Evolutionary conservation across 2,888 invertebrate genomes (phyloP).

Genomic region (Dasypolia templi): DNA sequence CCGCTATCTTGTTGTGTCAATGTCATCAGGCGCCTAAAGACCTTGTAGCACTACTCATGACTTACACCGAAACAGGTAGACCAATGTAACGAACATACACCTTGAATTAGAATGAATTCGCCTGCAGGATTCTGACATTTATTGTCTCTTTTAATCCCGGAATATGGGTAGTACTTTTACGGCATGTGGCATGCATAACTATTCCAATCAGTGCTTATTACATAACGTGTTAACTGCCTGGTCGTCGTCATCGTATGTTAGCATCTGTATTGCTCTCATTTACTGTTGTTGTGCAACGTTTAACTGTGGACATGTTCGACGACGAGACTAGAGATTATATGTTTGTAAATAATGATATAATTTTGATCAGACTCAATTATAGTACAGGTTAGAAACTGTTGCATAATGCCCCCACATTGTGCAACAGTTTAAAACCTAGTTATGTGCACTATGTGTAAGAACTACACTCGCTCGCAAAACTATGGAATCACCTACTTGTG

Average conservation of each 20-base stretch:
- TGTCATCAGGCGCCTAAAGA: background rate
- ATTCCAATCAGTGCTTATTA: conserved; percentile 9
- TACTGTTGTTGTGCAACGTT: background rate
- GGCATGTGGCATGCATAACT: conserved; percentile 2
- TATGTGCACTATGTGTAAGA: no score
- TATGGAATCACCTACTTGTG: no score
- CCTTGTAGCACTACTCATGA: background rate
- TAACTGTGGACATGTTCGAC: background rate
- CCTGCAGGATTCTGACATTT: background rate
- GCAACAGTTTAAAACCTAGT: no score
- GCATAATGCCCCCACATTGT: no score
- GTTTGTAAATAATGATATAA: background rate
- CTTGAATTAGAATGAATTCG: background rate
- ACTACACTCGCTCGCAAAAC: no score
- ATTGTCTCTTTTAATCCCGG: background rate
- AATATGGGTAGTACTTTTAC: background rate
- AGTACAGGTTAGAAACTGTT: no score
- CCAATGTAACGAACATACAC: no score
- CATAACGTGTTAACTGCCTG: background rate
- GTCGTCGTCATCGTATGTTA: background rate
- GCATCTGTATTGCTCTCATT: background rate
- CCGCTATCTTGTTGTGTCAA: background rate
- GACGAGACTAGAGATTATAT: background rate
- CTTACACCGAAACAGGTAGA: background rate
- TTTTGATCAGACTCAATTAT: background rate